Conservation (phyloP, 2,113 vertebrate species). For the rabbit (Oryctolagus cuniculus) region DNA sequence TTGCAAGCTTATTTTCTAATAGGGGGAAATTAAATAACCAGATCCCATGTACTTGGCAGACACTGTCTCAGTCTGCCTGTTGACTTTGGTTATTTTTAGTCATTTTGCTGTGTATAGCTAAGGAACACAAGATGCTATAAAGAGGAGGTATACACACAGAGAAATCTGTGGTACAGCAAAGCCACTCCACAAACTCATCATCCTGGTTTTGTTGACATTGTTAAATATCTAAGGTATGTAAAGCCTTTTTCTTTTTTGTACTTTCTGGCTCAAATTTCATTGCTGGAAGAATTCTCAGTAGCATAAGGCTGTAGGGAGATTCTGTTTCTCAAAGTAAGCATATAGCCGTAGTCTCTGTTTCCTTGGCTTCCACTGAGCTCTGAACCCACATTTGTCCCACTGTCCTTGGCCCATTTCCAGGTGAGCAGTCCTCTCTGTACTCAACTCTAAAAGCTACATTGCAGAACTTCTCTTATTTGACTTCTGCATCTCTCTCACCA, state of each 20-base stretch:
- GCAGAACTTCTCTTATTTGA: neutral
- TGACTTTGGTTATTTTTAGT: neutral
- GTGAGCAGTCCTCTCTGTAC: no score
- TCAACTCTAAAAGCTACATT: no score
- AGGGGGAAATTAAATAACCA: neutral
- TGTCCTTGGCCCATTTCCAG: neutral
- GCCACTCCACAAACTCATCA: neutral
- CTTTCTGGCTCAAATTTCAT: neutral
- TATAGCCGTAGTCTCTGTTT: rapidly evolving
- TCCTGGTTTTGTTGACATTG: neutral
- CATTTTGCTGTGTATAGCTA: neutral
- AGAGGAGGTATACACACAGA: neutral
- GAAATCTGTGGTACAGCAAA: neutral
- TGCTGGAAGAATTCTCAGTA: neutral
- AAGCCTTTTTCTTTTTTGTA: neutral
- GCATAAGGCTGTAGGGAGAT: neutral
- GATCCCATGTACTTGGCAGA: neutral
- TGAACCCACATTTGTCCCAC: neutral
- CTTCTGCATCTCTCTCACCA: neutral
- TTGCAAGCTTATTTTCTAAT: neutral
- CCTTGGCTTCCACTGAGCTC: neutral
- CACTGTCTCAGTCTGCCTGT: neutral
- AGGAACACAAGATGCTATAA: no score
- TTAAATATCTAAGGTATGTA: neutral
- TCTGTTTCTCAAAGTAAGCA: neutral